These are phyloP conservation scores for Eupithecia abbreviata DNA, from an alignment of 2,888 invertebrate species.

Conservation along the genomic window DNA sequence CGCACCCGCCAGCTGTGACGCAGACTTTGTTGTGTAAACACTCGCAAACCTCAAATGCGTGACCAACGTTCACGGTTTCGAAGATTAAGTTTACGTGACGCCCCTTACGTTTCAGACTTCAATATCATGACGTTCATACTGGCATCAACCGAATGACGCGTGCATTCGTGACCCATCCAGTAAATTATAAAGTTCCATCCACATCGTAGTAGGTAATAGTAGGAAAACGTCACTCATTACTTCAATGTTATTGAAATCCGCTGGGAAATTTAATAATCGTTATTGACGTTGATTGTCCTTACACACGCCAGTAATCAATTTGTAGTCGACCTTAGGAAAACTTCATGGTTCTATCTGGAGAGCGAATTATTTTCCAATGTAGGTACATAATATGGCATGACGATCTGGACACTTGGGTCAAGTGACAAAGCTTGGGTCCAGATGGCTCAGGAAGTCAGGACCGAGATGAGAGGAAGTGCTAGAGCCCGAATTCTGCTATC, in stretches of 20 bases:
- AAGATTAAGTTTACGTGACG: not conserved
- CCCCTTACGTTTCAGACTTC: not conserved
- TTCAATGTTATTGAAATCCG: conserved; percentile 19
- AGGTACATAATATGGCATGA: not conserved
- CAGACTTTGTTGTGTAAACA: not conserved
- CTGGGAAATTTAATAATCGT: conserved; percentile 16
- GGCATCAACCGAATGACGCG: conserved; percentile 3
- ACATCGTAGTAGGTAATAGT: conserved; percentile 28
- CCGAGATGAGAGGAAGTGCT: too few species aligned
- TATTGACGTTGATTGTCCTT: conserved; percentile 13
- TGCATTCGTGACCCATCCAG: conserved; percentile 9
- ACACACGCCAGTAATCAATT: not conserved
- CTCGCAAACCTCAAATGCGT: not conserved
- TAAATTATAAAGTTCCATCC: conserved; percentile 10
- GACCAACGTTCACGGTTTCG: not conserved
- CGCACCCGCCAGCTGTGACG: not conserved
- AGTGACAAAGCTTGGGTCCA: not conserved
- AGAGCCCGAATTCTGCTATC: too few species aligned
- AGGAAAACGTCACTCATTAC: conserved; percentile 37
- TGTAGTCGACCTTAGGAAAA: not conserved
- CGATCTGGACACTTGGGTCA: not conserved
- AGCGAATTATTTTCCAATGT: not conserved
- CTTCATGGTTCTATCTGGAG: not conserved
- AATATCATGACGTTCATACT: not conserved
- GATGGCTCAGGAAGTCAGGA: not conserved